Evolutionary conservation across 2,797 vertebrate species (phyloP).

Genomic region (Tragopan temminckii): DNA sequence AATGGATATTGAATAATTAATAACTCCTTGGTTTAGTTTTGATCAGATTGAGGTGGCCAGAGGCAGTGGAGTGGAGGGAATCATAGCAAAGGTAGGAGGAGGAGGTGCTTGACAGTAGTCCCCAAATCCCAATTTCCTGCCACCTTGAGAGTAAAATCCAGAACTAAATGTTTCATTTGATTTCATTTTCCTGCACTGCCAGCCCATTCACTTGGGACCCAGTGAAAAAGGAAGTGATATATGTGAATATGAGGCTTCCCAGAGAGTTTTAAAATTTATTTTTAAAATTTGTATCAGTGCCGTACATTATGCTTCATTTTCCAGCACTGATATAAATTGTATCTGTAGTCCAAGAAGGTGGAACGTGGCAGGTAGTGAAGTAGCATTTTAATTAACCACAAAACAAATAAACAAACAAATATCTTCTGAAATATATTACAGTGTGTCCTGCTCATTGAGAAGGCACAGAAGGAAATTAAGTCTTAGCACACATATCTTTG

Average conservation of each 20-base stretch:
- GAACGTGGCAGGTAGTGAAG: not conserved
- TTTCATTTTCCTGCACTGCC: slow-evolving; percentile 5
- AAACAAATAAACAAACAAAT: not conserved
- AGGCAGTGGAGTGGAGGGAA: not conserved
- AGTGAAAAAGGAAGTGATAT: not conserved
- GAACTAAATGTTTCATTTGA: not conserved
- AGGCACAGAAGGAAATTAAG: not conserved
- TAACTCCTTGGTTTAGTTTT: not conserved
- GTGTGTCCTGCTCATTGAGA: not conserved
- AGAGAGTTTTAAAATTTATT: slow-evolving; percentile 41
- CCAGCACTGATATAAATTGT: not conserved
- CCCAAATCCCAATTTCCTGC: not conserved
- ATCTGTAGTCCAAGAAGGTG: not conserved
- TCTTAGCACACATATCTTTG: not conserved
- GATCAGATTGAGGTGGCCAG: not conserved
- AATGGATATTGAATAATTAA: slow-evolving; percentile 13
- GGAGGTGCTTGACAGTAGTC: not conserved
- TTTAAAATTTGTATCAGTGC: not conserved
- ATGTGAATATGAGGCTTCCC: slow-evolving; percentile 13
- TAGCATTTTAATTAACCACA: slow-evolving; percentile 21
- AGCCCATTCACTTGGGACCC: not conserved
- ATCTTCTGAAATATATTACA: not conserved
- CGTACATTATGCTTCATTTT: not conserved
- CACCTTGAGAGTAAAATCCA: slow-evolving; percentile 7
- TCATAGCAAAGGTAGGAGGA: not conserved